Base-by-base conservation (phyloP, 2,113 vertebrate genomes). In the Amphiprion ocellaris region DNA sequence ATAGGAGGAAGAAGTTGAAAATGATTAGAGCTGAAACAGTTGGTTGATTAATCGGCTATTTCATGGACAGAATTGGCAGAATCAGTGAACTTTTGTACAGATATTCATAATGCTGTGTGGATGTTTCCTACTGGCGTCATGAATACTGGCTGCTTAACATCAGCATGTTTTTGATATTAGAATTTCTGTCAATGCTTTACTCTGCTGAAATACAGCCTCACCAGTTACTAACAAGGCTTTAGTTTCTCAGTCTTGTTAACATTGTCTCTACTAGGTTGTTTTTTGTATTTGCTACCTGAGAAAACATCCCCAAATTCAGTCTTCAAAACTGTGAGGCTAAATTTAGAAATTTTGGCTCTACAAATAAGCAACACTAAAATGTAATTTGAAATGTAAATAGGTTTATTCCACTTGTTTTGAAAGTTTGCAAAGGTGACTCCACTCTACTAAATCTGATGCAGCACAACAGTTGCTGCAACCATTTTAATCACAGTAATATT, bases 1-100 rank as follows among this genome's bases (percentile, higher is more conserved):
- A 64, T 74, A 77, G 77, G 61, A 3, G n/a, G 46, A 79, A 56
- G 46, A 64, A 10, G 10, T 15, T 66, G 4, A 71, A 60, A 4
- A 53, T 0, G 24, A 60, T 44, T 21, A 47, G 1, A 69, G 23
- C 11, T 52, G 4, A 52, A 62, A 69, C 5, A 6, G 49, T 33
- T 30, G 21, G 9, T 58, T 4, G 14, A 47, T 17, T 9, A 33
- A 14, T 47, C 12, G 16, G 0, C 44, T 4, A 11, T 10, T 15
- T 16, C 8, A 15, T 63, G 2, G 7, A 26, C 41, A 24, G 2
- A 46, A 23, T 41, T 41, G 9, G 2, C 1, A 64, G 26, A 24
- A 16, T 44, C 4, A 9, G 11, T 44, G 14, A 0, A 10, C 19
- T 11, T 16, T 33, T 58, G 23, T 4, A 10, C 5, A 33, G 24